A percentile compares a stretch with the other conserved stretches of the same genome.
Evolutionary conservation across 2,888 invertebrate species (phyloP).

Genomic region (Globia sparganii): DNA sequence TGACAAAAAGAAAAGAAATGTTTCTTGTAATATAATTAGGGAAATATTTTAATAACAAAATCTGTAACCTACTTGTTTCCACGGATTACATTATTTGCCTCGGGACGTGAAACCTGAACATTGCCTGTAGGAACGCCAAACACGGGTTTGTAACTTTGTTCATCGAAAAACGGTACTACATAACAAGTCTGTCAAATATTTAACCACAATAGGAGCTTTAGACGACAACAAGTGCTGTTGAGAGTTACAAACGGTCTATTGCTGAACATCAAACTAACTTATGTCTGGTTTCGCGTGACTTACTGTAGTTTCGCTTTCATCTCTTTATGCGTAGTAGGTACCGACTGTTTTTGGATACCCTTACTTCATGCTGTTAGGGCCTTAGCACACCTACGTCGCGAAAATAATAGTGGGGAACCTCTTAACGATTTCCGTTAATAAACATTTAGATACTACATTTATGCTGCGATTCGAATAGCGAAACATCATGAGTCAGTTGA

Average conservation of each 20-base stretch:
- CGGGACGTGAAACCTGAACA: constrained; percentile 47
- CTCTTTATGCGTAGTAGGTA: background rate
- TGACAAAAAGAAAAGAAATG: constrained; percentile 22
- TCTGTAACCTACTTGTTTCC: constrained; percentile 32
- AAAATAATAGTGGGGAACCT: too few species aligned
- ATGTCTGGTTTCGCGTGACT: background rate
- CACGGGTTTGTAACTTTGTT: constrained; percentile 57
- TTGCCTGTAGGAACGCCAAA: constrained; percentile 38
- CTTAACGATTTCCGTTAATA: too few species aligned
- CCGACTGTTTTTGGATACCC: background rate
- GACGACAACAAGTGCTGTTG: constrained; percentile 36
- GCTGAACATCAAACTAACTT: constrained; percentile 27
- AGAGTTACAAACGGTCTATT: constrained; percentile 33
- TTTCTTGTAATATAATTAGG: constrained; percentile 42
- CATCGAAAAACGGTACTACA: constrained; percentile 56
- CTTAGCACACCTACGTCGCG: background rate
- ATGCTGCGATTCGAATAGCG: too few species aligned
- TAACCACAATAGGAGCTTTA: constrained; percentile 59
- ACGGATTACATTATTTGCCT: constrained; percentile 56
- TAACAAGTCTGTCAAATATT: constrained; percentile 50
- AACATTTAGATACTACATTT: too few species aligned
- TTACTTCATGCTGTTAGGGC: background rate
- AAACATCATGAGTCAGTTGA: too few species aligned
- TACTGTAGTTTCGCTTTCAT: constrained; percentile 26
- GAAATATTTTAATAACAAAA: constrained; percentile 41